Percentiles rank a stretch among this genome's conserved stretches.
Conservation (phyloP, 64 coral and sea anemone genomes). For the Montipora efflorescens region DNA sequence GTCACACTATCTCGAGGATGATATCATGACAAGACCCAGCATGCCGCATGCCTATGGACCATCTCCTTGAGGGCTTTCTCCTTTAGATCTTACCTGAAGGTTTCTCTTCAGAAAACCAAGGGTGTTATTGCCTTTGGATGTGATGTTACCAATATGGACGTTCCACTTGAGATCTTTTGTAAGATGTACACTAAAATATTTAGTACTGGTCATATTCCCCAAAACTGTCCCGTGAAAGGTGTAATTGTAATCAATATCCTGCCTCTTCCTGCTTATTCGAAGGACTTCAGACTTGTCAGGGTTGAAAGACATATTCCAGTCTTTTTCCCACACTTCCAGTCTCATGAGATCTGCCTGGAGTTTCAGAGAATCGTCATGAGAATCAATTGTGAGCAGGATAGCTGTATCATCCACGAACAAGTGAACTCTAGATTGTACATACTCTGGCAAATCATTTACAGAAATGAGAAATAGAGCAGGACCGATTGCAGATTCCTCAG, state of each 20-base stretch:
- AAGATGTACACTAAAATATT: slow-evolving; percentile 25
- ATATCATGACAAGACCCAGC: no score
- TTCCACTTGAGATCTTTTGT: slow-evolving; percentile 58
- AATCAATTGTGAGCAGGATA: slow-evolving; percentile 19
- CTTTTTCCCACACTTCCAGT: slow-evolving; percentile 20
- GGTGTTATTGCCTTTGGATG: slow-evolving; percentile 15
- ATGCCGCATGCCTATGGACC: no score
- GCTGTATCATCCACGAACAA: slow-evolving; percentile 58
- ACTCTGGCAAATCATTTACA: slow-evolving; percentile 39
- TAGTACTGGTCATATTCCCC: slow-evolving; percentile 5
- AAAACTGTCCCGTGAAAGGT: slow-evolving; percentile 42
- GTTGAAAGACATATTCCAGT: slow-evolving; percentile 50
- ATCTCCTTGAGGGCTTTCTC: no score
- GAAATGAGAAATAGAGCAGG: slow-evolving; percentile 7
- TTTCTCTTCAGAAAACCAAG: slow-evolving; percentile 57
- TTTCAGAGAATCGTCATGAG: slow-evolving; percentile 14
- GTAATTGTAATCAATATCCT: not conserved
- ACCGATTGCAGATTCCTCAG: slow-evolving; percentile 37
- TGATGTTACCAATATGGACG: slow-evolving; percentile 7
- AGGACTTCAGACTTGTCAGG: slow-evolving; percentile 54
- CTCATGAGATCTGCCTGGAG: slow-evolving; percentile 18
- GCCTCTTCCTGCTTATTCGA: slow-evolving; percentile 12
- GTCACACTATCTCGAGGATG: no score
- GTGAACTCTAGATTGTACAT: slow-evolving; percentile 28
- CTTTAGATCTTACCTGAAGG: not conserved